Conservation (phyloP, 2,113 vertebrate species). For the Bubo scandiacus region DNA sequence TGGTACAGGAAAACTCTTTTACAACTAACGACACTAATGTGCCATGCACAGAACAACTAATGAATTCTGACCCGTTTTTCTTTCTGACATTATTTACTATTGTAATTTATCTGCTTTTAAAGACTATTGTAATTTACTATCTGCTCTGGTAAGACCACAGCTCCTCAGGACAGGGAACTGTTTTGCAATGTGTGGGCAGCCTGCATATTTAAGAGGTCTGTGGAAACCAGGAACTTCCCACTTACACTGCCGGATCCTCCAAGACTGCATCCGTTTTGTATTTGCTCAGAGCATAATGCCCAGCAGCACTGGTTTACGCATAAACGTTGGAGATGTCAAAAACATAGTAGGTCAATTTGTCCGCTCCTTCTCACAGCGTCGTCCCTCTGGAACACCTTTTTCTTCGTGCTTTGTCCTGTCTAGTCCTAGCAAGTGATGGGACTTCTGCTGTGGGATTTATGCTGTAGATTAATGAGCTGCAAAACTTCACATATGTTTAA, state of each 20-base stretch:
- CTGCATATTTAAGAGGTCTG: not conserved
- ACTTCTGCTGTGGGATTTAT: not conserved
- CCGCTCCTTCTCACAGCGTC: not conserved
- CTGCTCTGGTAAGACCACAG: not conserved
- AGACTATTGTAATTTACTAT: not conserved
- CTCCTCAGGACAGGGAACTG: not conserved
- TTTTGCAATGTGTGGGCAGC: not conserved
- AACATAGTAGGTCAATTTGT: not conserved
- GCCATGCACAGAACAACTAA: not conserved
- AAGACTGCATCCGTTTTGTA: not conserved
- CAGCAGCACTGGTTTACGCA: not conserved
- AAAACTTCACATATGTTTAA: conserved; percentile 10
- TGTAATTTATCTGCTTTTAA: not conserved
- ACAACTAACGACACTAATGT: no score
- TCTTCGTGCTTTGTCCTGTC: not conserved
- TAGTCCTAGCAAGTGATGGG: not conserved
- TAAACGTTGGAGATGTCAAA: not conserved
- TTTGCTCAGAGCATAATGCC: not conserved
- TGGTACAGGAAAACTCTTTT: not conserved
- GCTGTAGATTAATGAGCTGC: not conserved
- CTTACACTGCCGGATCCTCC: not conserved
- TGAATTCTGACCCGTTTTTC: not conserved
- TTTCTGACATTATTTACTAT: not conserved
- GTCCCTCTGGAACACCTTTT: not conserved
- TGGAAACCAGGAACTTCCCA: not conserved